Evolutionary conservation across 1,140 invertebrate genomes (phyloP).

Genomic region (Helicoverpa armigera): DNA sequence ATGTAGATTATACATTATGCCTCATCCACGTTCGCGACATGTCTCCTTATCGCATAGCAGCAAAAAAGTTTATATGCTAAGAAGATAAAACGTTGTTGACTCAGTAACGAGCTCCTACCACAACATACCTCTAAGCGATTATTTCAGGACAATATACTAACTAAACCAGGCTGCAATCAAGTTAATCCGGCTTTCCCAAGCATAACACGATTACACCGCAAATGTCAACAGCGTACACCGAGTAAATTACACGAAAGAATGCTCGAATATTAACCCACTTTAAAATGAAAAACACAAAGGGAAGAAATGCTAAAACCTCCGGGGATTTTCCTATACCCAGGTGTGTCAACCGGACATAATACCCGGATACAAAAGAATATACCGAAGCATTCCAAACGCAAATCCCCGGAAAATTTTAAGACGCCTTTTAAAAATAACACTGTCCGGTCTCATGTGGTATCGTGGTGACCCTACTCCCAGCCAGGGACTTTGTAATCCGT

Average conservation of each 20-base stretch:
- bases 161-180: not conserved
- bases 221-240: constrained; percentile 6
- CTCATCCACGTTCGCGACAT: not conserved
- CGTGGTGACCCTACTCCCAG: constrained; percentile 41
- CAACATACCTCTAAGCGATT: not conserved
- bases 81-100: not conserved
- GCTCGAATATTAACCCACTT: constrained; percentile 25
- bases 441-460: constrained; percentile 8
- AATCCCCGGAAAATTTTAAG: constrained; percentile 49
- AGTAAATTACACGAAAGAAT: constrained; percentile 14
- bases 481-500: constrained; percentile 41
- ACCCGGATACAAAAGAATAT: constrained; percentile 34
- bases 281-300: constrained; percentile 30
- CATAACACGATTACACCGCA: not conserved
- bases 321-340: constrained; percentile 40
- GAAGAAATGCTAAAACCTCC: not conserved
- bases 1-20: no score
- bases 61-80: not conserved
- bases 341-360: constrained; percentile 42
- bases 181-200: not conserved
- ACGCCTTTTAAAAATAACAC: constrained; percentile 35
- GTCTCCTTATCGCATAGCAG: not conserved
- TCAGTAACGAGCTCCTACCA: not conserved
- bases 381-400: not conserved
- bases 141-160: constrained; percentile 15